phyloP scores from a whole-genome alignment of 2,113 vertebrate genomes.

The Coregonus clupeaformis region DNA sequence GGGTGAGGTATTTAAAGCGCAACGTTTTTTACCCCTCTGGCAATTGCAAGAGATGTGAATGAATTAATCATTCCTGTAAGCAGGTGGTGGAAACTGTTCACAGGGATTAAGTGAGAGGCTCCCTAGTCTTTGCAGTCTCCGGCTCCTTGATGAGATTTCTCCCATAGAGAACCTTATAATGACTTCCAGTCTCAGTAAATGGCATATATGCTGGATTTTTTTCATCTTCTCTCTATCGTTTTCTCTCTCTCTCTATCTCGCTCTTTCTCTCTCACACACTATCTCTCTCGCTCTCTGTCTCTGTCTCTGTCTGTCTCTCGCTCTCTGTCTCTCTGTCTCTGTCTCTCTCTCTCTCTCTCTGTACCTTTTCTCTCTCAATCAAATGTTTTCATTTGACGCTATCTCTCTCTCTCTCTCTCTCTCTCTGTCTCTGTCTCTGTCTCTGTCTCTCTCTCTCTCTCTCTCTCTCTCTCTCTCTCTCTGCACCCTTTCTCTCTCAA shows the following conservation, averaged over 20 bases:
- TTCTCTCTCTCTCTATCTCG: neutral
- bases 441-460: neutral
- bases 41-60: constrained; percentile 15
- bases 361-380: constrained; percentile 34
- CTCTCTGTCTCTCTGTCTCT: neutral
- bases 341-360: neutral
- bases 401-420: neutral
- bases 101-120: constrained; percentile 12
- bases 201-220: constrained; percentile 46
- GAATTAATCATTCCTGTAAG: constrained; percentile 22
- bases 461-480: neutral
- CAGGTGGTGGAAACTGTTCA: constrained; percentile 14
- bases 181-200: constrained; percentile 53
- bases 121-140: constrained; percentile 32
- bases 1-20: constrained; percentile 3
- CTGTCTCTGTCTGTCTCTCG: neutral
- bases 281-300: no score
- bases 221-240: constrained; percentile 22
- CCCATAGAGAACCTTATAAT: constrained; percentile 54
- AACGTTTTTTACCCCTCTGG: constrained; percentile 3
- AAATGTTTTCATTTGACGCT: constrained; percentile 63
- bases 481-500: constrained; percentile 27
- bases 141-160: constrained; percentile 50
- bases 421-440: neutral
- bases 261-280: neutral